phyloP scores from a whole-genome alignment of 2,113 vertebrate genomes.

The Jacana jacana region DNA sequence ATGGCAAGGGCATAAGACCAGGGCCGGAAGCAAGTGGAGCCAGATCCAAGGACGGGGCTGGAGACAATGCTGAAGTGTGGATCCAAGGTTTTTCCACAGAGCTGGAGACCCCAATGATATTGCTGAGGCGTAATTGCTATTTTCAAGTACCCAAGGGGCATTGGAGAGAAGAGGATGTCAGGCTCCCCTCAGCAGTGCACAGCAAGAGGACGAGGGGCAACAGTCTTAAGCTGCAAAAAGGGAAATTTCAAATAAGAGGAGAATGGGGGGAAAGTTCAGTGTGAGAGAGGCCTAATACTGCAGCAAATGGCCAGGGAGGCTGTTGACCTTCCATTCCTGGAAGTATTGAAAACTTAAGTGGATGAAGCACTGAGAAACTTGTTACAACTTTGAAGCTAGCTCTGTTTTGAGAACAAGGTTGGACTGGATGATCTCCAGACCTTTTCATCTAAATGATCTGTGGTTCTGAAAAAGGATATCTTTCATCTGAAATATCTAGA shows the following conservation, averaged over 20 bases:
- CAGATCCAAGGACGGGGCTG: neutral
- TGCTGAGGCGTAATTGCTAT: neutral
- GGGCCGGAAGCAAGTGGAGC: neutral
- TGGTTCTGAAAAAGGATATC: neutral
- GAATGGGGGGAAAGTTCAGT: accelerated
- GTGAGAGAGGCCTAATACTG: neutral
- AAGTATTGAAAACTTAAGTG: neutral
- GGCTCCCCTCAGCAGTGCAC: neutral
- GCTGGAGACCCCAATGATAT: accelerated
- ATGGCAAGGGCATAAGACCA: neutral
- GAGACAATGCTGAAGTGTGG: neutral
- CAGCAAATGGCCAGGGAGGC: neutral
- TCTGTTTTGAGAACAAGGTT: neutral
- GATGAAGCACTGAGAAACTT: neutral
- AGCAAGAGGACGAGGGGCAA: neutral
- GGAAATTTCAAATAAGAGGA: neutral
- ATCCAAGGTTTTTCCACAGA: neutral
- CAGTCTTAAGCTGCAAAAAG: neutral
- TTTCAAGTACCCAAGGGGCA: neutral
- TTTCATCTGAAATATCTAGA: neutral
- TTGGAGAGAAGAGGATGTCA: neutral
- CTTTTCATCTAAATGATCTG: neutral
- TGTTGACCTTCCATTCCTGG: neutral
- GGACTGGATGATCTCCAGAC: neutral
- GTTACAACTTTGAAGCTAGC: neutral